These are phyloP conservation scores for Apogon talboti DNA, from an alignment of 2,797 vertebrate species.

Conservation along the genomic window DNA sequence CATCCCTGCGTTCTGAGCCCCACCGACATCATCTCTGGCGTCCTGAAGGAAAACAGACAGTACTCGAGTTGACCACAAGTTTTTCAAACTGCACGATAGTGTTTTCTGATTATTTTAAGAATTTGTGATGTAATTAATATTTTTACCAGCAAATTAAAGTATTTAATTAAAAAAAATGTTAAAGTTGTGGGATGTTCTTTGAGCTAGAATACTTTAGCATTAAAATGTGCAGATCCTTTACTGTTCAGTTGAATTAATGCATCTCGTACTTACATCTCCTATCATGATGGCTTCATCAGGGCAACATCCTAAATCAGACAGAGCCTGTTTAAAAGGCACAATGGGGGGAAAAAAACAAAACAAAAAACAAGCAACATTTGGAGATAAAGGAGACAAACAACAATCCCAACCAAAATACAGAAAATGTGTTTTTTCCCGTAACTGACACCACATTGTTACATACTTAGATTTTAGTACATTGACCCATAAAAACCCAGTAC, in stretches of 20 bases:
- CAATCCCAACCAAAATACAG: neutral
- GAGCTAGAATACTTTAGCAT: neutral
- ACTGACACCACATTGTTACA: too few species aligned
- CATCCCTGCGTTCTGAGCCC: conserved; percentile 92
- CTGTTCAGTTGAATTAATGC: neutral
- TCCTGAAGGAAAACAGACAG: conserved; percentile 81
- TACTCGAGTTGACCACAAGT: neutral
- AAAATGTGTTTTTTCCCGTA: neutral
- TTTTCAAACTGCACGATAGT: too few species aligned
- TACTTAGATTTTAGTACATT: too few species aligned
- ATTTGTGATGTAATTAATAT: neutral
- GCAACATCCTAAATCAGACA: conserved; percentile 85
- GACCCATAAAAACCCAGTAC: neutral
- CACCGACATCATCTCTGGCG: conserved; percentile 93
- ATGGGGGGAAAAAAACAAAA: too few species aligned
- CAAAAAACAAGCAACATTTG: neutral
- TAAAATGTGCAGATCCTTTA: neutral
- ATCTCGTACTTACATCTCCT: conserved; percentile 83
- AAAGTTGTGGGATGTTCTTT: neutral
- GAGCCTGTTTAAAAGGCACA: conserved; percentile 76
- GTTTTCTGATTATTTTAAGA: too few species aligned
- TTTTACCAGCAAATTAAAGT: neutral
- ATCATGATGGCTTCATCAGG: conserved; percentile 94
- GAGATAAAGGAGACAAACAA: neutral
- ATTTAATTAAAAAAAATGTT: neutral